Evolutionary conservation across 2,113 vertebrate species (phyloP), one percentile per base, ranked within the genome.

Genomic region (Neogobius melanostomus): DNA sequence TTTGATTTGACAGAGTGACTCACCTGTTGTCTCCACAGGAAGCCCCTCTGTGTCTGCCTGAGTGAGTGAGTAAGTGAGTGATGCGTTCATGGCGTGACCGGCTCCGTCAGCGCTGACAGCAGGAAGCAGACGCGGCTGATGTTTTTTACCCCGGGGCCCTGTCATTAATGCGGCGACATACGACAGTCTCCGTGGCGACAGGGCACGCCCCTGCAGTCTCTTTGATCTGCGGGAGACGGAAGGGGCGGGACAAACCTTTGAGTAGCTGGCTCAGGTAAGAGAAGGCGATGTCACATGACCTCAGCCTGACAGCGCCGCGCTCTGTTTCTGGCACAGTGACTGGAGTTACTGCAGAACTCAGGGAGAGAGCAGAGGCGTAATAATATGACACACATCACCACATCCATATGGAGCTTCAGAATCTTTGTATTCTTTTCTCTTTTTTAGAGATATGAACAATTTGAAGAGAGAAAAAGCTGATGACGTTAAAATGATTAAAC

Each of bases 71-170:
- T 49, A 4, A 49, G 50, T 52, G 14, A 16, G 51, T 52, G 51
- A n/a, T 52, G 14, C 8, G 28, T 36, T 36, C 28, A 36, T 36
- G 28, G 28, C 28, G 28, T 36, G 28, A 36, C 28, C 28, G 28
- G 28, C 28, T 36, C 28, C 28, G 28, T 36, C 28, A 36, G 28
- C 28, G 28, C 28, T 5, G 17, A 8, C 82, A n/a, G 46, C 62
- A 82, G 79, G 71, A 74, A 77, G 82, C 71, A 74, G 82, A 59
- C 53, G 4, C 77, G 67, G 66, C 79, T 90, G 79, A 83, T 90
- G 77, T 84, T 86, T 77, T 11, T 90, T 90, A 91, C 80, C 79
- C 80, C 79, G 80, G 68, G 17, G 76, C 75, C 70, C 85, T 91
- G 72, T 90, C 87, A 89, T 91, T 90, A 87, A 52, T 14, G 21